Evolutionary conservation across 1,140 invertebrate species (phyloP).

Genomic region (Brachionus manjavacas): DNA sequence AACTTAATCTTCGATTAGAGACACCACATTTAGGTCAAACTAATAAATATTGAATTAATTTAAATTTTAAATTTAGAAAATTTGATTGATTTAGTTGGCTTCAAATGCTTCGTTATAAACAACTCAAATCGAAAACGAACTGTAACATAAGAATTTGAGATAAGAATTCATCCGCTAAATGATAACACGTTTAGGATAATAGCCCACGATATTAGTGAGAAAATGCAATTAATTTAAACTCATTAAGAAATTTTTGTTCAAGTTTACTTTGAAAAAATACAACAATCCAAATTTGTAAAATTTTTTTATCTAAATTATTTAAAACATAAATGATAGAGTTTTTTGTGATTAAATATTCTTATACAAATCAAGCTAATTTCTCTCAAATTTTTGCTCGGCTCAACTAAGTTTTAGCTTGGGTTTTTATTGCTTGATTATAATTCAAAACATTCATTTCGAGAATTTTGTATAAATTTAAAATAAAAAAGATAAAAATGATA

Average conservation of each 20-base stretch:
- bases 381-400: not conserved
- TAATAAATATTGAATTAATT: conserved; percentile 34
- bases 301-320: not conserved
- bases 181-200: not conserved
- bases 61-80: conserved; percentile 9
- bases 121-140: not conserved
- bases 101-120: not conserved
- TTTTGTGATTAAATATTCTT: not conserved
- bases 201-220: not conserved
- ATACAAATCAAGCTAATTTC: conserved; percentile 1
- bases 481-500: not conserved
- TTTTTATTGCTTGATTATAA: conserved; percentile 33
- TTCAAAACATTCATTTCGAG: conserved; percentile 11
- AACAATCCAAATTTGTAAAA: not conserved
- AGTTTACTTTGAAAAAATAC: not conserved
- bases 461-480: not conserved
- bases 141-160: conserved; percentile 10
- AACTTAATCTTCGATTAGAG: not conserved
- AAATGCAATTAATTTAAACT: conserved; percentile 30
- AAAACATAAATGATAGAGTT: not conserved
- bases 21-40: conserved; percentile 8
- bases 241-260: not conserved
- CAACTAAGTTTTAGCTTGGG: not conserved
- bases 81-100: conserved; percentile 26
- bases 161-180: conserved; percentile 9